Base-by-base conservation (phyloP, 2,888 invertebrate genomes). In the Diloba caeruleocephala region DNA sequence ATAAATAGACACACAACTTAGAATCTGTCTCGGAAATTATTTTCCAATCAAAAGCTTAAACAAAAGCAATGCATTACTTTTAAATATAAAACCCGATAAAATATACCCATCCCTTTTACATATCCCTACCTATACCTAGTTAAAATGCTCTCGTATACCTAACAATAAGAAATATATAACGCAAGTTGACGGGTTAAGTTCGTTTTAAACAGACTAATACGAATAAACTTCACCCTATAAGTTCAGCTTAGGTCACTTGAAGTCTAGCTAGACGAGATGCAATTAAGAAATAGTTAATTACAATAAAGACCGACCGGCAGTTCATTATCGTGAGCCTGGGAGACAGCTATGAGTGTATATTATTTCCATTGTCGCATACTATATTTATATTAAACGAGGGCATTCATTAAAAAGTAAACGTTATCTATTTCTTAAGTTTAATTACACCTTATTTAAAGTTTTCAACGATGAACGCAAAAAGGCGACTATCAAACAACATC, bases 271-370 rank as follows among this genome's bases (percentile, higher is more conserved):
- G 59, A 51, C 38, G 13, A 65, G 58, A 63, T 70, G 62, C 71
- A 83, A 82, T 84, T 82, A 82, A 71, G 53, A 53, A 69, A 57
- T 64, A 57, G 74, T 77, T 82, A 84, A 80, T 82, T 78, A 74
- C 69, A 72, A 74, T 79, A 74, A 76, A 74, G 69, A 56, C 63
- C 57, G 56, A 63, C 64, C 34, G 42, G 59, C 53, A 55, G 49
- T 64, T 58, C 61, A 74, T 75, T 74, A 74, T 54, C 66, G 60
- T 60, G 65, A 54, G 71, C 69, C 74, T 78, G 79, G 58, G 78
- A 80, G 67, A 73, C 43, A 65, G 54, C 63, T 55, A 65, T 55
- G 56, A 56, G 57, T 38, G 45, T 44, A 61, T 49, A 57, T 50
- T 45, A 50, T 44, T 34, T 31, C 21, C 28, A 46, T 56, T 56